Base-by-base conservation (phyloP, 2,113 vertebrate species). In the Macquaria ambigua region DNA sequence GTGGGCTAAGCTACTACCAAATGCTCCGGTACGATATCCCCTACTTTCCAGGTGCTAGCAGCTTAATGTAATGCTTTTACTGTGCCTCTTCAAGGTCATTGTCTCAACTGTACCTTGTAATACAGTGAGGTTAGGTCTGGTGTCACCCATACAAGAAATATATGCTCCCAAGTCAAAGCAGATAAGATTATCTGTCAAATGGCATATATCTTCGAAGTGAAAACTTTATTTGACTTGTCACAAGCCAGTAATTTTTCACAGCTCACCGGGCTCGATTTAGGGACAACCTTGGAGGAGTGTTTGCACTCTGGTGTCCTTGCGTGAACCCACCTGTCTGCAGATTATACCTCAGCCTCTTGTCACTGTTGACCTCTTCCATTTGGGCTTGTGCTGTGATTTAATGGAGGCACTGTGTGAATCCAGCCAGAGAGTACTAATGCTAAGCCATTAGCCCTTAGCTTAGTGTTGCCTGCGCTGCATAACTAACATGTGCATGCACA, bases 381-480 rank as follows among this genome's bases (percentile, higher is more conserved):
- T 76, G 72, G 74, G 52, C 74, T 59, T 59, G 15, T 50, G 70
- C 79, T 84, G 82, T 86, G 83, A 90, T 92, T 93, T 86, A 91
- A 90, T 85, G 76, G 58, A 68, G 50, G 48, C 1, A 12, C 31
- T n/a, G 72, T 63, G 41, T 77, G 62, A 72, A 59, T 46, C 74
- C 81, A 69, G 34, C 67, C 53, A 52, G 34, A 72, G 73, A 69
- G 66, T 12, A 14, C 56, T 70, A 71, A 78, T 56, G 80, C 62
- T 37, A n/a, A 62, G 72, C 83, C 61, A 67, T 39, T 34, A 34
- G 34, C 34, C 34, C 34, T 4, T 34, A 34, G 34, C 34, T 34
- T 5, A 8, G 68, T 58, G 59, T 34, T 63, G 61, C 73, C 74
- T 67, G 73, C 5, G 10, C 31, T 41, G 48, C 66, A 58, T 84